phyloP scores from a whole-genome alignment of 2,113 vertebrate species.

The Amphilophus citrinellus region DNA sequence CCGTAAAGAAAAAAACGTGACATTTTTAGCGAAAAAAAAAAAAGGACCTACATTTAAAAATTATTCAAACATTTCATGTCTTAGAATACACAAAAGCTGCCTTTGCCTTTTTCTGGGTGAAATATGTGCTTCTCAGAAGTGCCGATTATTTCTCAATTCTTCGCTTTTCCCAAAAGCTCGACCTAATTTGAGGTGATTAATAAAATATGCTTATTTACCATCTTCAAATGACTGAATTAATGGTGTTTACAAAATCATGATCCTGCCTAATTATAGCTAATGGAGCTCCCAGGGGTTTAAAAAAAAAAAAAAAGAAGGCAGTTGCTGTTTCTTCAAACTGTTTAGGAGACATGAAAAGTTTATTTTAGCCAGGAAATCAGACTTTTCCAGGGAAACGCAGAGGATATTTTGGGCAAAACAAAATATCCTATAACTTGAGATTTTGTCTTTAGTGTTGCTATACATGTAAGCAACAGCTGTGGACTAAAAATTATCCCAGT shows the following conservation, averaged over 20 bases:
- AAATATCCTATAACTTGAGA: not conserved
- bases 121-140: not conserved
- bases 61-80: not conserved
- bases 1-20: not conserved
- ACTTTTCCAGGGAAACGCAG: not conserved
- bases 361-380: not conserved
- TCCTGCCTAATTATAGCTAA: not conserved
- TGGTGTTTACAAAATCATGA: conserved; percentile 21
- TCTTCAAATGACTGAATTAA: not conserved
- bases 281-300: too few species aligned
- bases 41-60: not conserved
- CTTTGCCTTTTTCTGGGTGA: not conserved
- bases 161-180: not conserved
- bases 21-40: not conserved
- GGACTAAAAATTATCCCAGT: not conserved
- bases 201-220: not conserved
- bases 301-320: not conserved
- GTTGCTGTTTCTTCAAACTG: not conserved
- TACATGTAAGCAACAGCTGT: not conserved
- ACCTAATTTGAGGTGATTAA: not conserved
- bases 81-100: too few species aligned
- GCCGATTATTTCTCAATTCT: not conserved
- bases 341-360: not conserved
- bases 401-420: not conserved
- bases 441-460: not conserved